These are phyloP conservation scores for Ips typographus DNA, from an alignment of 1,140 invertebrate genomes.

Conservation along the genomic window DNA sequence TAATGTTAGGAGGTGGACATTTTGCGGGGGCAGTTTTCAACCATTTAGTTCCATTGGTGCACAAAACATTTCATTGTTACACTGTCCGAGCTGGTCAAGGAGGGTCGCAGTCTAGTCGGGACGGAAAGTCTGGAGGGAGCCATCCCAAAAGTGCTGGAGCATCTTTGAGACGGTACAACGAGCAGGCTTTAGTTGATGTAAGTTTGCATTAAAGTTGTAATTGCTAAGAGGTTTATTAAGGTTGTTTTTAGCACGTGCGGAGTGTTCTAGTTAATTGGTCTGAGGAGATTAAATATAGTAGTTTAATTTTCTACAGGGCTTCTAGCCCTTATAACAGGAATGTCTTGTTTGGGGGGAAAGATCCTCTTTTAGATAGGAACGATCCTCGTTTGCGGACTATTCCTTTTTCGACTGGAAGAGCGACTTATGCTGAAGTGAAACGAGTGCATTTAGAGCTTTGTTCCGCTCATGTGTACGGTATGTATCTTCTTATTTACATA, in stretches of 20 bases:
- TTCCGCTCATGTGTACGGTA: constrained; percentile 55
- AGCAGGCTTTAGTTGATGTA: constrained; percentile 68
- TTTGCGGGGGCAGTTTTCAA: constrained; percentile 84
- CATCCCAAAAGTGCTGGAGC: constrained; percentile 79
- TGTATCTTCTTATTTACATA: constrained; percentile 9
- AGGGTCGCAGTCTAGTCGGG: constrained; percentile 70
- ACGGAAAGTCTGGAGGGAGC: constrained; percentile 64
- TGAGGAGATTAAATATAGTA: constrained; percentile 65
- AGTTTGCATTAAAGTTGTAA: constrained; percentile 4
- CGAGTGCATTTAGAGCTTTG: constrained; percentile 72
- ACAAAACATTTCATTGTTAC: constrained; percentile 89
- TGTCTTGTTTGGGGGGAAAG: constrained; percentile 75
- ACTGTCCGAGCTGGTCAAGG: constrained; percentile 83
- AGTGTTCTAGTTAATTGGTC: constrained; percentile 73
- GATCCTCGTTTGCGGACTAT: constrained; percentile 70
- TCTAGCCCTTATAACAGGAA: constrained; percentile 71
- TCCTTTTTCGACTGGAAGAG: constrained; percentile 80
- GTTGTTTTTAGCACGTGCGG: constrained; percentile 69
- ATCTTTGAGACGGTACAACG: constrained; percentile 77
- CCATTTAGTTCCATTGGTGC: constrained; percentile 63
- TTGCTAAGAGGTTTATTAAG: neutral
- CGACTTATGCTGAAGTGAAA: constrained; percentile 79
- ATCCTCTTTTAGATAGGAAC: constrained; percentile 64
- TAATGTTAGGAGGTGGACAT: constrained; percentile 84
- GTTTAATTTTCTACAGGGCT: constrained; percentile 78